Evolutionary conservation across 2,888 invertebrate species (phyloP).

Genomic region (Trisateles emortualis): DNA sequence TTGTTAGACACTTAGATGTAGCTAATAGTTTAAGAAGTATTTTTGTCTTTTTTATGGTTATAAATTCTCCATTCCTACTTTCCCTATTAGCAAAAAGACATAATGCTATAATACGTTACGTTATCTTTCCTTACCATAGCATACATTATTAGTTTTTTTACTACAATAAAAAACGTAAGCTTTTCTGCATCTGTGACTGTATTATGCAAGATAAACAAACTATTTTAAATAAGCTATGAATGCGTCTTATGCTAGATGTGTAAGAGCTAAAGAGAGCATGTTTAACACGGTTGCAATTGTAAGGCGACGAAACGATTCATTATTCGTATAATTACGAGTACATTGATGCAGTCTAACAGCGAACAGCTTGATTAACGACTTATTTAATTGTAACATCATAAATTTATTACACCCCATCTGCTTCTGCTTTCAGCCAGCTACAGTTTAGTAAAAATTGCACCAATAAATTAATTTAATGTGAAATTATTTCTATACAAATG

Average conservation of each 20-base stretch:
- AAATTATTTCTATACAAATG: slow-evolving; percentile 19
- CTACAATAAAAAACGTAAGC: no score
- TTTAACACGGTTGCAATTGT: not conserved
- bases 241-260: not conserved
- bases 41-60: no score
- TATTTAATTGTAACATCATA: not conserved
- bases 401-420: slow-evolving; percentile 1
- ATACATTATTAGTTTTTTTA: no score
- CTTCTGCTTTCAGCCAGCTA: slow-evolving; percentile 1
- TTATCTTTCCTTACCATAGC: no score
- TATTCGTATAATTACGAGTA: slow-evolving; percentile 1
- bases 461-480: slow-evolving; percentile 23
- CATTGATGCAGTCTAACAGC: slow-evolving; percentile 4
- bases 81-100: no score
- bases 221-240: no score
- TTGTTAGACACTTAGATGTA: no score
- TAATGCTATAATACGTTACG: no score
- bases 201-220: no score
- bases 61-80: no score
- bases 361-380: slow-evolving; percentile 10
- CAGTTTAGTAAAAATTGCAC: slow-evolving; percentile 13
- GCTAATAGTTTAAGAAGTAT: no score
- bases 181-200: no score
- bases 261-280: not conserved
- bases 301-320: not conserved